Percentiles rank a stretch among this genome's conserved stretches.
phyloP scores from a whole-genome alignment of 2,888 invertebrate genomes.

The Lepetodrilus schrolli region DNA sequence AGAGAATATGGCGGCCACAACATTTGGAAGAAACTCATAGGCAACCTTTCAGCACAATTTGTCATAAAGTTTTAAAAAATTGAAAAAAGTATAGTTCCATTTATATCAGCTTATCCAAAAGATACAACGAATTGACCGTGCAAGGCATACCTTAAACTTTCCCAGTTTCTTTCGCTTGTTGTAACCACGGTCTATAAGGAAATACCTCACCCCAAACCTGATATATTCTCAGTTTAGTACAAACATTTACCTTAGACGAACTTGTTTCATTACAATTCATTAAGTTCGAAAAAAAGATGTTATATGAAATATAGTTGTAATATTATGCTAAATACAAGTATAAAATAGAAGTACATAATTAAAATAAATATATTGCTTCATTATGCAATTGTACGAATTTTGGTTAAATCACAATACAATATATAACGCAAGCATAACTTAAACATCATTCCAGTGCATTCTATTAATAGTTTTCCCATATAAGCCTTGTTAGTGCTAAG shows the following conservation, averaged over 20 bases:
- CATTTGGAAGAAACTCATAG: no score
- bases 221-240: no score
- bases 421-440: not conserved
- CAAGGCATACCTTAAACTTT: no score
- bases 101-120: no score
- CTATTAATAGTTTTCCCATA: not conserved
- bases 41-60: no score
- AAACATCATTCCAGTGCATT: not conserved
- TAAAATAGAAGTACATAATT: not conserved
- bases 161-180: not conserved
- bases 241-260: no score
- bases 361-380: not conserved
- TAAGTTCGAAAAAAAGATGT: no score
- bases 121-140: no score
- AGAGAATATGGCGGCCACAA: not conserved
- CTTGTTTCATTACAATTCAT: no score
- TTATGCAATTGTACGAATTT: not conserved
- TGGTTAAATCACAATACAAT: not conserved
- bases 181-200: not conserved
- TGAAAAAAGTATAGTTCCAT: no score
- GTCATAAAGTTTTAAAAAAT: no score
- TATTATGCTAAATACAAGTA: not conserved
- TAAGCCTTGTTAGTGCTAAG: not conserved
- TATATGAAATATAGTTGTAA: not conserved
- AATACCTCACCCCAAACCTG: conserved; percentile 22